These are phyloP conservation scores for Silurus meridionalis DNA, from an alignment of 2,113 vertebrate genomes.

Conservation along the genomic window DNA sequence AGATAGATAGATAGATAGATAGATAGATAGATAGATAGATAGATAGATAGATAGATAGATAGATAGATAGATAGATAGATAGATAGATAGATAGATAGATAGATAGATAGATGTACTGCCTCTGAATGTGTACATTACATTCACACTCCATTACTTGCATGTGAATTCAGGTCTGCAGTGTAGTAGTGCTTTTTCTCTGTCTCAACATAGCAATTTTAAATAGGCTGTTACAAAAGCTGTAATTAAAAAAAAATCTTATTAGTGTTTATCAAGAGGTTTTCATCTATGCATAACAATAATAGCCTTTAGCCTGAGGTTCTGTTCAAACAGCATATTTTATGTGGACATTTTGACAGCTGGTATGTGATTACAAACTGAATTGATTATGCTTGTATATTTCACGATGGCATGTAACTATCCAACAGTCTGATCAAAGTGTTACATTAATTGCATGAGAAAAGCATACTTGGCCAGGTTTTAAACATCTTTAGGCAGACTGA, in stretches of 20 bases:
- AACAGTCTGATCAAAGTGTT: conserved; percentile 6
- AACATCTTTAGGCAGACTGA: conserved; percentile 4
- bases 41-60: no score
- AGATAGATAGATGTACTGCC: background rate
- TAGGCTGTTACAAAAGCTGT: background rate
- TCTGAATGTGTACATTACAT: background rate
- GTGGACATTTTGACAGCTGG: background rate
- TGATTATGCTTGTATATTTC: conserved; percentile 13
- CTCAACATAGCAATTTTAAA: background rate
- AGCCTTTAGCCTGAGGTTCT: background rate
- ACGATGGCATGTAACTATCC: background rate
- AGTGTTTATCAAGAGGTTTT: background rate
- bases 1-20: no score
- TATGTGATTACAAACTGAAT: conserved; percentile 11
- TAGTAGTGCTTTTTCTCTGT: background rate
- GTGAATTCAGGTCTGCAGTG: background rate
- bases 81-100: no score
- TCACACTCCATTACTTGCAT: background rate
- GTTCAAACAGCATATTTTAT: background rate
- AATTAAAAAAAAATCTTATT: background rate
- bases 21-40: background rate
- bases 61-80: no score
- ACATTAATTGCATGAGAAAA: conserved; percentile 14
- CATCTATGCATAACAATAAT: background rate
- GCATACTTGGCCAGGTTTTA: background rate